Base-by-base conservation (phyloP, 1,140 invertebrate genomes). In the Ceratitis capitata region DNA sequence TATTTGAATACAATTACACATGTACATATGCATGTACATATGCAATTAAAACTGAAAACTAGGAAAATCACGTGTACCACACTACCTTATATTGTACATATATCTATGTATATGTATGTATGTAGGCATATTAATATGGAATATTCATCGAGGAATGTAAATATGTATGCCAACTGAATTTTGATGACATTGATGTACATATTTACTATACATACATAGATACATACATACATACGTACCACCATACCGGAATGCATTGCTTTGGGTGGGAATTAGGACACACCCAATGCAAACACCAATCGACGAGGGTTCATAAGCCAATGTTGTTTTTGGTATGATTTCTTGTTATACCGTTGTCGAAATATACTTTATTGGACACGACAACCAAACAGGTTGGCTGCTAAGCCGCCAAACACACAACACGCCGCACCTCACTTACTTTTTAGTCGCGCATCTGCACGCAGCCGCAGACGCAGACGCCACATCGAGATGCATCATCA, bases 191-290 rank as follows among this genome's bases (percentile, higher is more conserved):
- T 56, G 51, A 56, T 56, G n/a, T n/a, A n/a, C n/a, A n/a, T n/a
- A n/a, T n/a, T n/a, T n/a, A n/a, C n/a, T n/a, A n/a, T n/a, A n/a
- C n/a, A n/a, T n/a, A 56, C 53, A 56, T 56, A 56, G 10, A 19
- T n/a, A 1, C 53, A 56, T 14, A 56, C 12, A 56, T 56, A 56
- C 19, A 19, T 56, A 56, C n/a, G 53, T 56, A 56, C n/a, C 7
- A 14, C 14, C 7, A 49, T 9, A 14, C 14, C 47, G 47, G 47
- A 49, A 61, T 61, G 51, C 51, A 56, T 45, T 23, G 69, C 69
- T 45, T n/a, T 78, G 69, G 39, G 39, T 78, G 69, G 69, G 69
- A 78, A 78, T 78, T 78, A 47, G 69, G 69, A 78, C 69, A 45
- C 69, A n/a, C 39, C 69, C 35, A 78, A 78, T 1, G 19, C 39